Conservation (phyloP, 2,888 invertebrate genomes). For the Trimorus sp. region DNA sequence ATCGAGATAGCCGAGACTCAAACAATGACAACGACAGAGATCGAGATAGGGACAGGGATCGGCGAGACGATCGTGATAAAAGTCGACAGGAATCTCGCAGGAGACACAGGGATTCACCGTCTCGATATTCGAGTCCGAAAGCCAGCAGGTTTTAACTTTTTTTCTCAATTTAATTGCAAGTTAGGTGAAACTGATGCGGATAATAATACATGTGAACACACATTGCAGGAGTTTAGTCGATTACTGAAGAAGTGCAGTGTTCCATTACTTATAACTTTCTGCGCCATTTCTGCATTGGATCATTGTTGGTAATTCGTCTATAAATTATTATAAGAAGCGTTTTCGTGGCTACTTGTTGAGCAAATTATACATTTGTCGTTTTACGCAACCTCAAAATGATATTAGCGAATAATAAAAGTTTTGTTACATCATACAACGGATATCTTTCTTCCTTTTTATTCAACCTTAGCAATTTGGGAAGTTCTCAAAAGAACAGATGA, state of each 20-base stretch:
- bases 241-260: constrained; percentile 72
- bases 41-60: constrained; percentile 74
- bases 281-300: constrained; percentile 25
- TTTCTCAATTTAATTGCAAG: too few relatives aligned
- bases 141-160: constrained; percentile 71
- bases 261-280: constrained; percentile 36
- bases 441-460: too few relatives aligned
- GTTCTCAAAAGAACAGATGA: too few relatives aligned
- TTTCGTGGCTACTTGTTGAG: constrained; percentile 23
- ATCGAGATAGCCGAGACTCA: constrained; percentile 74
- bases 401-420: too few relatives aligned
- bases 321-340: constrained; percentile 22
- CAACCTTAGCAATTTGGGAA: too few relatives aligned
- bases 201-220: too few relatives aligned
- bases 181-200: too few relatives aligned
- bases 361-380: constrained; percentile 19
- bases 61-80: constrained; percentile 77
- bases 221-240: constrained; percentile 78
- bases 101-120: constrained; percentile 76
- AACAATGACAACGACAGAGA: constrained; percentile 72
- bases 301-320: constrained; percentile 65
- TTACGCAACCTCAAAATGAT: neutral
- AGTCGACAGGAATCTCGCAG: constrained; percentile 75
- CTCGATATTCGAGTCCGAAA: constrained; percentile 77
- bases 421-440: too few relatives aligned